Evolutionary conservation across 2,113 vertebrate species (phyloP).

Genomic region (Ondatra zibethicus): DNA sequence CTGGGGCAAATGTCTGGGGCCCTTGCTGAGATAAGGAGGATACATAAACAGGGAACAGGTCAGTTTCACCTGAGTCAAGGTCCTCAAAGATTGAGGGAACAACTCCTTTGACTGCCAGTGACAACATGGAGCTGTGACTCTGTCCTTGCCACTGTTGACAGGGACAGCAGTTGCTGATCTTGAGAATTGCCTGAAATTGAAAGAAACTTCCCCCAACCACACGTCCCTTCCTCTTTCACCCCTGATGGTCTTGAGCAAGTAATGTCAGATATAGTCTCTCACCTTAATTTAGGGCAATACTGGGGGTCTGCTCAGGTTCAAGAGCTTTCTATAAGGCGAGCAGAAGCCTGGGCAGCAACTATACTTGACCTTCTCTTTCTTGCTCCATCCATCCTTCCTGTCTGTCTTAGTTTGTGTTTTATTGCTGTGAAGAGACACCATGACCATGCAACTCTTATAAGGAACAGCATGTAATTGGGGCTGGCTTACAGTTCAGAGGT

Average conservation of each 20-base stretch:
- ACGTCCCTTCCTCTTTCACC: not conserved
- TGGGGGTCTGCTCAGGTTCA: not conserved
- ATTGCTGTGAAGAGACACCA: too few species aligned
- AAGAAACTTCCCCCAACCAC: not conserved
- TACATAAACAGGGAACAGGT: not conserved
- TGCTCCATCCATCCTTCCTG: not conserved
- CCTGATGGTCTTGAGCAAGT: not conserved
- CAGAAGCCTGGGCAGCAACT: not conserved
- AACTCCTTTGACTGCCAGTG: not conserved
- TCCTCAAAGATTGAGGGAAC: not conserved
- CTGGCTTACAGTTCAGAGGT: too few species aligned
- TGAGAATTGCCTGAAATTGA: not conserved
- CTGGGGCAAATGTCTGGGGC: not conserved
- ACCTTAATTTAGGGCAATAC: not conserved
- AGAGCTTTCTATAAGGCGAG: not conserved
- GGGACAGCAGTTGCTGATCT: not conserved
- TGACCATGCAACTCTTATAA: too few species aligned
- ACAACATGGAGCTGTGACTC: not conserved
- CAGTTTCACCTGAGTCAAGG: not conserved
- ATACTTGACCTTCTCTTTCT: too few species aligned
- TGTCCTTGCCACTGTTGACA: not conserved
- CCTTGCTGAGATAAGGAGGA: fast-evolving
- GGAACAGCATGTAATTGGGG: too few species aligned
- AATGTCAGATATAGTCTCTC: not conserved
- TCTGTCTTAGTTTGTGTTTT: too few species aligned